Evolutionary conservation across 2,888 invertebrate species (phyloP), one percentile per base, ranked within the genome.

Genomic region (Andrena marginata): DNA sequence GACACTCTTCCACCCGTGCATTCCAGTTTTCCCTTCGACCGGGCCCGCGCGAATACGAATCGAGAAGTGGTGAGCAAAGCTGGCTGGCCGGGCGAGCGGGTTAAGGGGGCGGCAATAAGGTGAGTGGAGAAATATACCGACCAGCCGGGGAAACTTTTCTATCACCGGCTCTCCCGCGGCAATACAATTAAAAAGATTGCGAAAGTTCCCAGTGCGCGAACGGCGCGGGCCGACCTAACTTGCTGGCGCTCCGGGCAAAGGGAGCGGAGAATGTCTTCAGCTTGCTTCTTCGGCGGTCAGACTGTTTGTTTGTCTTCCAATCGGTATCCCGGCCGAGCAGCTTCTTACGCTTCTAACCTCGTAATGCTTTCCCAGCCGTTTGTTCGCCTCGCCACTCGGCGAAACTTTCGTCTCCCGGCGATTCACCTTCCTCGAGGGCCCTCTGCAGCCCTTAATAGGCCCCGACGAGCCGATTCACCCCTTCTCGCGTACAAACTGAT

Each of bases 151-250:
- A 84, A 93, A 93, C 91, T 93, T 93, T 93, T 91, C 93, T 92
- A 92, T 93, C 93, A 90, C 85, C 87, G 87, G 64, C 23, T 10
- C 84, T 85, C 82, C 82, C 79, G 60, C 77, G 86, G 88, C 90
- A 92, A 92, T 91, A 91, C 92, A 92, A 93, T 93, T 93, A 93
- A 92, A 93, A 92, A 92, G 93, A 93, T 93, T 92, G 92, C 89
- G 75, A 89, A 92, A 91, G 90, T 92, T 91, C 75, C 77, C 59
- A 35, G 77, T 62, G 67, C 73, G 80, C 42, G 42, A 42, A 16
- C 42, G 77, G 76, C 77, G 83, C 82, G 77, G 81, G 77, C 81
- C 86, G 68, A 84, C 78, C 82, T 71, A 69, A 63, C 82, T 83
- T 76, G 10, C 56, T 13, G 54, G 65, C 67, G 86, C 85, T 77